phyloP scores from a whole-genome alignment of 2,797 vertebrate genomes.

The Cossypha niveicapilla region DNA sequence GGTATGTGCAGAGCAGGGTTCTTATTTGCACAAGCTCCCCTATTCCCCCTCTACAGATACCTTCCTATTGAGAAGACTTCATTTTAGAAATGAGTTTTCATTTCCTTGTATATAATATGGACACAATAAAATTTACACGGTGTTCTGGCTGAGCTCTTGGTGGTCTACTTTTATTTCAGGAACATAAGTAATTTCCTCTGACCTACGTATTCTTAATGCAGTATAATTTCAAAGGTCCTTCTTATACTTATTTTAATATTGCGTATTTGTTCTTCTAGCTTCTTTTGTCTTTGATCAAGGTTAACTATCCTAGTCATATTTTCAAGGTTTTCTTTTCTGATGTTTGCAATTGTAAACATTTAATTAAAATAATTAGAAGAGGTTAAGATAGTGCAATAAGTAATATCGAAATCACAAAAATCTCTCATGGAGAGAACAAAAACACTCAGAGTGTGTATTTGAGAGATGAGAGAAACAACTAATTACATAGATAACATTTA shows the following conservation, averaged over 20 bases:
- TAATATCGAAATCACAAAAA: constrained; percentile 20
- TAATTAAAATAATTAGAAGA: constrained; percentile 35
- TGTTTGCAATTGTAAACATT: neutral
- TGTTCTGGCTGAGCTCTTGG: neutral
- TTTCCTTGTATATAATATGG: neutral
- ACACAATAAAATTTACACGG: neutral
- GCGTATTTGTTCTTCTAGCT: neutral
- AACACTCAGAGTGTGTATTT: neutral
- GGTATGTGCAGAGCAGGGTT: neutral
- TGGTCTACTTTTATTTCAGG: neutral
- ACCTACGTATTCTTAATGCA: neutral
- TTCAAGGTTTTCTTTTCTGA: constrained; percentile 1
- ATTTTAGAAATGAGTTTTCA: neutral
- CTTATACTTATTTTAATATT: neutral
- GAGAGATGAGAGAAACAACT: constrained; percentile 32
- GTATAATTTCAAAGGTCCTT: constrained; percentile 9
- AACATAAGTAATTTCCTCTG: neutral
- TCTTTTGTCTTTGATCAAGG: constrained; percentile 20
- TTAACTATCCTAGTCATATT: neutral
- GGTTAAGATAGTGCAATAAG: neutral
- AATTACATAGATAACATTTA: constrained; percentile 26
- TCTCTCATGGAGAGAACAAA: neutral
- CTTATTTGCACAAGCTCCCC: neutral
- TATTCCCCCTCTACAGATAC: neutral
- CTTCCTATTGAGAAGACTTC: neutral